Evolutionary conservation across 2,888 invertebrate species (phyloP), one percentile per base, ranked within the genome.

Genomic region (Volucella inanis): DNA sequence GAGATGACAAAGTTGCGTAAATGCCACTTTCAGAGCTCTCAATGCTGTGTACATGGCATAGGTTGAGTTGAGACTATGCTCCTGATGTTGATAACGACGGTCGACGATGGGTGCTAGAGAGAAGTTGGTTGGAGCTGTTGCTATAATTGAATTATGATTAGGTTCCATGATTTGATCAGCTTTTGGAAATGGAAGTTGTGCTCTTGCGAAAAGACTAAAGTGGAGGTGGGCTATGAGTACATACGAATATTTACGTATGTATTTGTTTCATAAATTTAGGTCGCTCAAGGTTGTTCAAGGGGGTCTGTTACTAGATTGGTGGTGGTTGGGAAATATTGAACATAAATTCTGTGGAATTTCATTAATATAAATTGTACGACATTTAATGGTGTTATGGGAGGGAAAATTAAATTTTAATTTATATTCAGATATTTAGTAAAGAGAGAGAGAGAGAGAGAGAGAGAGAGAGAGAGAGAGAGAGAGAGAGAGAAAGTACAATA

Each of bases 81-180:
- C 22, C 22, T 41, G 55, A 11, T 38, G 47, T 11, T 52, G 15
- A 11, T 18, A 18, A 38, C 15, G 15, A 10, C 45, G 4, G 3
- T 54, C 15, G 15, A 10, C 45, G 4, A 22, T 54, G 71, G 18
- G 22, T 49, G 38, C 4, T 39, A 45, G 38, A 22, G 61, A 22
- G 22, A 22, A 22, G 22, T 22, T 15, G 15, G 67, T 18, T 45
- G 65, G 39, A 55, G 65, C 64, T 76, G 71, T 62, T 80, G 80
- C 80, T 85, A 61, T 85, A 85, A 85, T 85, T 85, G 76, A 85
- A 85, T 85, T 85, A 54, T 85, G 84, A 85, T 85, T 80, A 85
- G 71, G 84, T 71, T 85, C 72, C 71, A 85, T 85, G 84, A 85
- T 85, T 85, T 80, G 84, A 85, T 85, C 84, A 72, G 71, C 75